A percentile compares a stretch with the other conserved stretches of the same genome.
phyloP scores from a whole-genome alignment of 2,888 invertebrate species.

The Tubulanus polymorphus region DNA sequence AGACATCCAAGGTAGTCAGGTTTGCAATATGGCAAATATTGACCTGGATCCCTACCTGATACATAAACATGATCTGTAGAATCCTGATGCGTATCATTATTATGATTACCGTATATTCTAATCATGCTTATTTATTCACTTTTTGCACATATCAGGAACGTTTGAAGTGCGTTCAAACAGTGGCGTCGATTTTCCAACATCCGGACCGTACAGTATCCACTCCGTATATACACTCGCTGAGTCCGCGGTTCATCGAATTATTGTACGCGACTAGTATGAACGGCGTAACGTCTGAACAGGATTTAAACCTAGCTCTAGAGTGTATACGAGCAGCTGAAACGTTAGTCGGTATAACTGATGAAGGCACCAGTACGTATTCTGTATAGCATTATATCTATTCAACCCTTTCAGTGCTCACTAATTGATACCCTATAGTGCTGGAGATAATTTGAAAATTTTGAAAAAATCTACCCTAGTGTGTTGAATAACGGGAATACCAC shows the following conservation, averaged over 20 bases:
- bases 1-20: no score
- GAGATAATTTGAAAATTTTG: no score
- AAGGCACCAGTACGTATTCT: constrained; percentile 70
- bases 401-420: neutral
- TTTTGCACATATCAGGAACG: constrained; percentile 33
- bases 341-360: constrained; percentile 69
- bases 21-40: no score
- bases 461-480: no score
- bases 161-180: constrained; percentile 73
- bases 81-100: no score
- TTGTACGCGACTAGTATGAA: constrained; percentile 65
- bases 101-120: no score
- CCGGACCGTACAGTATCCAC: constrained; percentile 68
- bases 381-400: neutral
- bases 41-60: no score
- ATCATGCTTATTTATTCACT: no score
- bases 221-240: constrained; percentile 76
- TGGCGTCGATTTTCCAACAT: constrained; percentile 72
- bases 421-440: no score
- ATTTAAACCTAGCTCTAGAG: constrained; percentile 69
- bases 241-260: constrained; percentile 73
- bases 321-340: constrained; percentile 72
- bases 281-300: constrained; percentile 63
- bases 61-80: no score
- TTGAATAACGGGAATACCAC: no score